Base-by-base conservation (phyloP, 2,797 vertebrate species). In the Avahi laniger region DNA sequence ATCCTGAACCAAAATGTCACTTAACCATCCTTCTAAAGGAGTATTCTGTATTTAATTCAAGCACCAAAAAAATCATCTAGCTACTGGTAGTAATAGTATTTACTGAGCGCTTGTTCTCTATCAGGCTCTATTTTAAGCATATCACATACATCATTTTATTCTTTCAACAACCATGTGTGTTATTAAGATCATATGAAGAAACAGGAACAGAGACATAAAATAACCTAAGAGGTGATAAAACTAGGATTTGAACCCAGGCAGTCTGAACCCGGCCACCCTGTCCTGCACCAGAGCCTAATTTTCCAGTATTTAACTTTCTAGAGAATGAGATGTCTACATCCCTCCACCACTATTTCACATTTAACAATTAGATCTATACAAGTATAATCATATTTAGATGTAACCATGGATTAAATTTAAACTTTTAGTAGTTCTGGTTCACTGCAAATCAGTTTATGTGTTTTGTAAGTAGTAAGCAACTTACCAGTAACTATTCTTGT, bases 1-100 rank as follows among this genome's bases (percentile, higher is more conserved):
- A 93, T 85, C 14, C 38, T 91, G 43, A 52, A 43, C 75, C 61
- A 85, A 94, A 76, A 70, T 81, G 24, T 72, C 50, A 75, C 57
- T 89, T 67, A 93, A 35, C 26, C 41, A 46, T 90, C 80, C 57
- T 93, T 76, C 70, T 79, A 46, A 61, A 91, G 48, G 28, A 67
- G 20, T 73, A 13, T 85, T 85, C 69, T 52, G 33, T 89, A 91
- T 73, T 94, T 92, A 86, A 91, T 41, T 79, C 78, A 95, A 95
- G 52, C 38, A 94, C 65, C 67, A 79, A 95, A 84, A 72, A 48
- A 41, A 7, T 87, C 85, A 82, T 73, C 4, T 85, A 88, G 54
- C 48, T 67, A 17, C 67, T 72, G 59, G 54, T 78, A 41, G 54
- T 69, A 73, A 70, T 52, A 52, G 41, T 85, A 38, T 94, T 93